A percentile compares a stretch with the other conserved stretches of the same genome.
phyloP scores from a whole-genome alignment of 2,888 invertebrate species.

The Ischnura elegans region DNA sequence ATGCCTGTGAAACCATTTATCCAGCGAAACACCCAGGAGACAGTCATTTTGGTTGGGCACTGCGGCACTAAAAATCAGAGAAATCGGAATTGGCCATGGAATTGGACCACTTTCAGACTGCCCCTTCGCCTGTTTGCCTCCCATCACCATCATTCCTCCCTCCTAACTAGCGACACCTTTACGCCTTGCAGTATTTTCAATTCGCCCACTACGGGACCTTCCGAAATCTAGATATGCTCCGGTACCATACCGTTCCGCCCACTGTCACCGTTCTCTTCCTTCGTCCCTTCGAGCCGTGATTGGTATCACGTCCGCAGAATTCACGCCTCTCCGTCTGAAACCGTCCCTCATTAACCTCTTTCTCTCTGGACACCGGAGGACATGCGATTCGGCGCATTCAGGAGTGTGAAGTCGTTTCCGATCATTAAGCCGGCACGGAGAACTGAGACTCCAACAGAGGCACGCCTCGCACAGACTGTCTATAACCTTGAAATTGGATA shows the following conservation, averaged over 20 bases:
- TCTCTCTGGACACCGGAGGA: not conserved
- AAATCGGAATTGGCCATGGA: no score
- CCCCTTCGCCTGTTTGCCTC: not conserved
- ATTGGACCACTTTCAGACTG: not conserved
- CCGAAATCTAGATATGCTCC: not conserved
- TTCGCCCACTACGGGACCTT: not conserved
- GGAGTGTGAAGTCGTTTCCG: conserved; percentile 4
- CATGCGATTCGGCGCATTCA: not conserved
- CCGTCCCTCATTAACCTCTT: not conserved
- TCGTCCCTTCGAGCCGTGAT: not conserved
- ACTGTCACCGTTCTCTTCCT: not conserved
- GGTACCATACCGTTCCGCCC: not conserved
- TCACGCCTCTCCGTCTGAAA: not conserved
- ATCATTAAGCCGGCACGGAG: not conserved
- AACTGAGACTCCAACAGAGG: no score
- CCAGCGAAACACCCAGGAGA: no score
- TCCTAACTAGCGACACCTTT: not conserved
- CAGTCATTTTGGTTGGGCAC: no score
- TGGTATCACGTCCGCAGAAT: not conserved
- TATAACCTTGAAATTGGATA: no score
- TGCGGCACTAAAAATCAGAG: no score
- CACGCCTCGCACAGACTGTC: no score
- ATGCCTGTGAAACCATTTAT: no score
- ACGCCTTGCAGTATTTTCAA: not conserved
- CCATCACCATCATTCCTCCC: not conserved